These are phyloP conservation scores for Actias luna DNA, from an alignment of 2,888 invertebrate genomes.

Conservation along the genomic window DNA sequence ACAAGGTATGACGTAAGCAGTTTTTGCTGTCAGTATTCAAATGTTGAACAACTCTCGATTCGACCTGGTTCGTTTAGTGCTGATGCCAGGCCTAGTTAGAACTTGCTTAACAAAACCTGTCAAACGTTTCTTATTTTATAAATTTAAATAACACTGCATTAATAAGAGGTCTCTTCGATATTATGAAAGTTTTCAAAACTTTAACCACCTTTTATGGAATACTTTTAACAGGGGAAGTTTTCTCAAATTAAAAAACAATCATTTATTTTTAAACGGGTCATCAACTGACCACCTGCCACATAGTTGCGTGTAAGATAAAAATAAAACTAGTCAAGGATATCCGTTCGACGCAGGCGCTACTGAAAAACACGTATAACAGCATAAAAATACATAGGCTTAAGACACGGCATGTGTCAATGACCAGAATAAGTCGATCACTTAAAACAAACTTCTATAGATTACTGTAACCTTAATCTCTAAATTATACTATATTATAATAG, in stretches of 20 bases:
- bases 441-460: neutral
- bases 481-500: neutral
- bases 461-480: neutral
- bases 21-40: constrained; percentile 54
- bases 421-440: neutral
- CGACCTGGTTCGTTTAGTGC: constrained; percentile 51
- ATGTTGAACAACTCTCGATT: constrained; percentile 57
- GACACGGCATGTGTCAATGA: neutral
- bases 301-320: constrained; percentile 17
- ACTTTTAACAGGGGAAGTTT: neutral
- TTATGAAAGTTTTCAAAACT: neutral
- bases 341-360: constrained; percentile 16
- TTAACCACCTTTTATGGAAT: neutral
- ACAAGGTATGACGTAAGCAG: constrained; percentile 59
- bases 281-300: constrained; percentile 22
- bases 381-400: neutral
- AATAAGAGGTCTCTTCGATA: neutral
- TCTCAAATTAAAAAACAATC: neutral
- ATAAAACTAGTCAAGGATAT: constrained; percentile 18
- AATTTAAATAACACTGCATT: neutral
- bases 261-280: constrained; percentile 10
- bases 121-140: neutral
- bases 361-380: constrained; percentile 7
- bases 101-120: constrained; percentile 32
- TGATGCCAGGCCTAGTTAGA: constrained; percentile 50